Base-by-base conservation (phyloP, 2,797 vertebrate species). In the Anniella stebbinsi region DNA sequence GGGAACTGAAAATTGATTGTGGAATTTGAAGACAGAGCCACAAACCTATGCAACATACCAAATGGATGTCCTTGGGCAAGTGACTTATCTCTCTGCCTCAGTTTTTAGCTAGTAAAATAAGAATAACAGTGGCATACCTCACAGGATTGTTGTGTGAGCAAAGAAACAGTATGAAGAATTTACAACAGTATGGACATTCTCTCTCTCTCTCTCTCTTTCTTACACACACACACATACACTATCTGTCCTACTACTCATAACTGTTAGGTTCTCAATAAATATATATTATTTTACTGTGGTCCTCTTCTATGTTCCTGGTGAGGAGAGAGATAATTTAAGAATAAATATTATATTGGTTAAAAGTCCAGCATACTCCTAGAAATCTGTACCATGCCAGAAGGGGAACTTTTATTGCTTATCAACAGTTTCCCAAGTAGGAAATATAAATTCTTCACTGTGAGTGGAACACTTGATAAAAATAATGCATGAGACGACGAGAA, bases 381-480 rank as follows among this genome's bases (percentile, higher is more conserved):
- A 92, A 92, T 41, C 5, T 33, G 86, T 66, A 72, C 33, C 18
- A 72, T 1, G 6, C 9, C 66, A 86, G 77, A 86, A 87, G 38
- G 17, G 21, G 8, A 60, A 41, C 95, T 89, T 28, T 91, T 82
- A 82, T 0, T 77, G 33, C 30, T 66, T 86, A 70, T 69, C 51
- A 87, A 91, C 88, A 85, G 51, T 1, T 78, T 87, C 30, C 4
- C 60, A 25, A 30, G 30, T 11, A 0, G 2, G 12, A 86, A 88
- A 45, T 9, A 72, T 63, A 0, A 70, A 86, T 81, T 80, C 73
- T 1, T 86, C 9, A 48, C 6, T 41, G 76, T 48, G 17, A 88
- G 91, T 84, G 78, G 0, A 70, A 28, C 7, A 5, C 0, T 0
- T 57, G 87, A 51, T 69, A 75, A 6, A 89, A 77, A 91, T 3